Conservation (phyloP, 2,888 invertebrate genomes). For the Priocnemis perturbator region DNA sequence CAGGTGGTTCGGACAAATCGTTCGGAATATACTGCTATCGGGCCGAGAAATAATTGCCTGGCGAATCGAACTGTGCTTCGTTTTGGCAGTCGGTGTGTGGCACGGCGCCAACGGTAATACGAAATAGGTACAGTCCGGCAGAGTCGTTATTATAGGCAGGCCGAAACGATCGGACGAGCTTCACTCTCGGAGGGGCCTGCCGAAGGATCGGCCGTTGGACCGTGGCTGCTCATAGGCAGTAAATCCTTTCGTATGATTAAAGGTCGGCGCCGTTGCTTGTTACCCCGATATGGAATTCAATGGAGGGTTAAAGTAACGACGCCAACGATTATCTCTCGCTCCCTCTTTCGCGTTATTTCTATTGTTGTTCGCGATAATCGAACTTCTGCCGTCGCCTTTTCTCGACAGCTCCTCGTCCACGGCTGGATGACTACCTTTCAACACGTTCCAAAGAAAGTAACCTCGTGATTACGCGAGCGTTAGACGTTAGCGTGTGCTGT, state of each 20-base stretch:
- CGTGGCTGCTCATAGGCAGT: constrained; percentile 52
- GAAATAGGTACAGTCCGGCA: constrained; percentile 25
- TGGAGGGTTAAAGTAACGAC: constrained; percentile 55
- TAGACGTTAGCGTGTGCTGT: too few species aligned
- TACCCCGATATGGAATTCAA: constrained; percentile 65
- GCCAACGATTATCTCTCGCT: constrained; percentile 48
- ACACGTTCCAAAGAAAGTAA: too few species aligned
- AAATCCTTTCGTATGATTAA: constrained; percentile 69
- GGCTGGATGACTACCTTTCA: too few species aligned
- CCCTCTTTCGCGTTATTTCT: constrained; percentile 19
- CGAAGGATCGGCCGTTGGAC: not conserved
- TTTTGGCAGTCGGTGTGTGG: constrained; percentile 1
- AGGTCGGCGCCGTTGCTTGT: constrained; percentile 65
- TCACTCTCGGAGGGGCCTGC: not conserved
- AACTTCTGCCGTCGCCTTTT: not conserved
- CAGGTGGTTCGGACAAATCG: too few species aligned
- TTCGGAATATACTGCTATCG: not conserved
- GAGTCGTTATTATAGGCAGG: constrained; percentile 32
- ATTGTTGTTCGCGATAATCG: not conserved
- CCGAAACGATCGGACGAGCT: constrained; percentile 14
- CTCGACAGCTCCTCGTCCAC: too few species aligned
- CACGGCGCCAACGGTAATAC: constrained; percentile 28
- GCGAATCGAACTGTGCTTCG: not conserved
- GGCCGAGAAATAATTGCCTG: not conserved
- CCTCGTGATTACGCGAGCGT: too few species aligned